Conservation (phyloP, 2,888 invertebrate genomes). For the Octonoba sinensis region DNA sequence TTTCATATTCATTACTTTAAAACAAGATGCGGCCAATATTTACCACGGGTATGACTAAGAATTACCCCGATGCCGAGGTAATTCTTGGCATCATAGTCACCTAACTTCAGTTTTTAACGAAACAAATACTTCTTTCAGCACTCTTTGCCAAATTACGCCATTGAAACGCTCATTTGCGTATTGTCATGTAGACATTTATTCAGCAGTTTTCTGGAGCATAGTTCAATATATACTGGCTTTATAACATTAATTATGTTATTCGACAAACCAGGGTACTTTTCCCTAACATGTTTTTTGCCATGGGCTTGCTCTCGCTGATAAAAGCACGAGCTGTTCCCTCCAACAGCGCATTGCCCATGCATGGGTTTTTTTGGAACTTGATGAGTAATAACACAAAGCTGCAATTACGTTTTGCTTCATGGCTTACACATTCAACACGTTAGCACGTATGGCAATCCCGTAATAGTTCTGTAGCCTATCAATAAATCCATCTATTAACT, state of each 20-base stretch:
- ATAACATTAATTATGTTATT: too few relatives aligned
- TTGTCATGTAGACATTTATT: constrained; percentile 8
- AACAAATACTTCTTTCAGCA: not conserved
- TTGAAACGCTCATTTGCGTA: constrained; percentile 19
- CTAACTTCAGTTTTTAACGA: too few relatives aligned
- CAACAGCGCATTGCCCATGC: constrained; percentile 20
- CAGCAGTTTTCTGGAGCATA: not conserved
- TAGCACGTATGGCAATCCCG: not conserved
- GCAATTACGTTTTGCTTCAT: too few relatives aligned
- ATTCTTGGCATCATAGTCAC: too few relatives aligned
- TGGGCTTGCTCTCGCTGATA: constrained; percentile 4
- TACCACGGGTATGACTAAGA: too few relatives aligned
- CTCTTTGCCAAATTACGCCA: constrained; percentile 13
- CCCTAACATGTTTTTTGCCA: too few relatives aligned
- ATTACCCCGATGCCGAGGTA: too few relatives aligned
- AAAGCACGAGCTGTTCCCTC: constrained; percentile 17
- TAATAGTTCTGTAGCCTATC: constrained; percentile 6
- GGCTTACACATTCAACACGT: not conserved
- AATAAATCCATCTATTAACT: constrained; percentile 3
- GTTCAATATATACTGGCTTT: too few relatives aligned
- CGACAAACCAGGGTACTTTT: too few relatives aligned
- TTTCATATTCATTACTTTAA: too few relatives aligned
- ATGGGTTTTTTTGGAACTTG: constrained; percentile 1
- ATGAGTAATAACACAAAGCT: constrained; percentile 15
- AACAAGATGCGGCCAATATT: too few relatives aligned